phyloP scores from a whole-genome alignment of 1,140 invertebrate genomes.

The Heliconius nattereri region DNA sequence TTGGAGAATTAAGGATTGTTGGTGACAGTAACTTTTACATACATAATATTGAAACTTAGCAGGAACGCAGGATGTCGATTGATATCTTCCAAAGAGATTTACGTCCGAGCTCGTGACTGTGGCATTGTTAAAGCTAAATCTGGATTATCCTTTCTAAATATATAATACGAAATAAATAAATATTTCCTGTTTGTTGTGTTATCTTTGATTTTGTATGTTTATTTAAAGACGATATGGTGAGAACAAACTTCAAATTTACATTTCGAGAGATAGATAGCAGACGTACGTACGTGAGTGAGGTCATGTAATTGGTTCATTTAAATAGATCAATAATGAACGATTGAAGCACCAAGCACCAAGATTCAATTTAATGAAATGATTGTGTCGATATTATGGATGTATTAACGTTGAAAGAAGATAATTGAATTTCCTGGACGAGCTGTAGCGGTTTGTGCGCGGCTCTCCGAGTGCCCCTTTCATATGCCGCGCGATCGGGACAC shows the following conservation, averaged over 20 bases:
- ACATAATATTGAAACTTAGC: slow-evolving; percentile 50
- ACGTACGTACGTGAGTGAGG: slow-evolving; percentile 38
- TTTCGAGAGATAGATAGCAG: slow-evolving; percentile 15
- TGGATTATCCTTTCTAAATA: slow-evolving; percentile 66
- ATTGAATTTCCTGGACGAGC: slow-evolving; percentile 77
- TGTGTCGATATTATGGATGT: slow-evolving; percentile 69
- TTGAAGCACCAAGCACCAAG: slow-evolving; percentile 64
- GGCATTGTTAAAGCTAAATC: slow-evolving; percentile 63
- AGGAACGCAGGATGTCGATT: slow-evolving; percentile 53
- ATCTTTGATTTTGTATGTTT: slow-evolving; percentile 13
- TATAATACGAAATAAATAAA: slow-evolving; percentile 5
- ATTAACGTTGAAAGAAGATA: slow-evolving; percentile 77
- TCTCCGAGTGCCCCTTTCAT: slow-evolving; percentile 69
- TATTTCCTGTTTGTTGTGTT: neutral
- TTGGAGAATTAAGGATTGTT: slow-evolving; percentile 57
- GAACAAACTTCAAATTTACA: slow-evolving; percentile 5
- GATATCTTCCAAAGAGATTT: slow-evolving; percentile 71
- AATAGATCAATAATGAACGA: slow-evolving; percentile 64
- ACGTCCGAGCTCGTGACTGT: slow-evolving; percentile 69
- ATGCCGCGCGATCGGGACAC: slow-evolving; percentile 47
- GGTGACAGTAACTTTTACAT: slow-evolving; percentile 52
- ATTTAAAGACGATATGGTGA: neutral
- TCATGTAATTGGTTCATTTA: slow-evolving; percentile 65
- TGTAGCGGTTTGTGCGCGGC: slow-evolving; percentile 45
- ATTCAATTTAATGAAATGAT: slow-evolving; percentile 78